Evolutionary conservation across 2,888 invertebrate genomes (phyloP), one percentile per base, ranked within the genome.

Genomic region (Icerya purchasi): DNA sequence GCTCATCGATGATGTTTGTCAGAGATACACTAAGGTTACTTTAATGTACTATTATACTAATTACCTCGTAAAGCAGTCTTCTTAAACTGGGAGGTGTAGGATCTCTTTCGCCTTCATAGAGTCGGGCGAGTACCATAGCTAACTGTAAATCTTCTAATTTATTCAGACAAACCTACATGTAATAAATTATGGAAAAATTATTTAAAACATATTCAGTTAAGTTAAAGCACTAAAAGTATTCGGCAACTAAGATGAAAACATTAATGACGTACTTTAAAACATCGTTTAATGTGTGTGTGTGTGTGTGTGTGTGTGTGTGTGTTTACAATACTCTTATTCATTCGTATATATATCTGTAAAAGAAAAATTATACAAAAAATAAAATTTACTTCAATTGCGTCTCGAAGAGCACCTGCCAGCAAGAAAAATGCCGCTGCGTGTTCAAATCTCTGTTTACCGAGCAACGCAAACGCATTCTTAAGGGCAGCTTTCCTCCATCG

Each of bases 381-480:
- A 8, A 51, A 18, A 65, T 72, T 73, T 71, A 88, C 89, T 77
- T 97, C 94, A 59, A 98, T 79, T 2, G 97, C 97, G 72, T 98
- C 98, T 67, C 88, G 84, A 25, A 99, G 73, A 36, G 91, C 86
- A 22, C 92, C 93, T 22, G 92, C 96, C 3, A 99, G 75, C 58
- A 99, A 76, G 73, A 99, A 99, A 75, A 99, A 98, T 0, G 96
- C 98, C 0, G 96, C 97, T 0, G 98, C 97, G 69, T 98, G 96
- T 62, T 91, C 88, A 70, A 97, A 99, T 56, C 96, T 69, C 72
- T 98, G 97, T 69, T 89, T 91, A 2, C 97, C 90, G 50, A 99
- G 78, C 52, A 99, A 73, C 1, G 91, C 93, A 70, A 93, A 99
- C 0, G 98, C 98, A 72, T 99, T 99, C 74, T 97, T 98, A 63